Percentiles rank a stretch among this genome's conserved stretches.
Evolutionary conservation across 2,888 invertebrate genomes (phyloP).

Genomic region (Achlya flavicornis): DNA sequence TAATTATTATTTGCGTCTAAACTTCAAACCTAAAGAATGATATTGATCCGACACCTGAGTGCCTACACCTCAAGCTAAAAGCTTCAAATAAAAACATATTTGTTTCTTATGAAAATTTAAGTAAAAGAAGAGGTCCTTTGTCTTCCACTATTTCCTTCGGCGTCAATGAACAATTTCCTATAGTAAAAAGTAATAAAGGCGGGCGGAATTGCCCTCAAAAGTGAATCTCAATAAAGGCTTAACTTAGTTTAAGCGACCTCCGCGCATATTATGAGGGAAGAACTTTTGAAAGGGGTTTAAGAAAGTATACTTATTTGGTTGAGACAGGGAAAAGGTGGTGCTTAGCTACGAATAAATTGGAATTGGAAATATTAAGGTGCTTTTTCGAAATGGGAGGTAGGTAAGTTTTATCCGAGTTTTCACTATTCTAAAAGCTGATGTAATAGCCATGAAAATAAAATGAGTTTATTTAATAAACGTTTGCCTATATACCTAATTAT

Average conservation of each 20-base stretch:
- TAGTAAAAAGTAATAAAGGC: constrained; percentile 65
- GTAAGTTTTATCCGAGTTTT: neutral
- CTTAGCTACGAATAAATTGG: constrained; percentile 65
- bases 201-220: constrained; percentile 60
- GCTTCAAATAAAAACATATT: neutral
- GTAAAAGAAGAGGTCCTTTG: constrained; percentile 39
- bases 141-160: constrained; percentile 43
- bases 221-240: constrained; percentile 68
- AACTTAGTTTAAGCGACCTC: constrained; percentile 49
- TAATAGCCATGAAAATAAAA: neutral
- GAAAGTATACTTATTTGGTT: constrained; percentile 67
- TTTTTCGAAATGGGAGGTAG: neutral
- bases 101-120: constrained; percentile 21
- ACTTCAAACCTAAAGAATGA: no score
- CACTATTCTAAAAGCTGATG: neutral
- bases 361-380: constrained; percentile 50
- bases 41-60: no score
- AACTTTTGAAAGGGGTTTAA: constrained; percentile 77
- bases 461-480: neutral
- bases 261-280: constrained; percentile 62
- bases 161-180: constrained; percentile 54
- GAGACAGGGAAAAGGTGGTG: constrained; percentile 77
- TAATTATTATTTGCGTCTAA: no score
- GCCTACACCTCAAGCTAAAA: neutral
- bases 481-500: neutral